Conservation (phyloP, 1,140 invertebrate genomes). For the Scaptomyza graminum region DNA sequence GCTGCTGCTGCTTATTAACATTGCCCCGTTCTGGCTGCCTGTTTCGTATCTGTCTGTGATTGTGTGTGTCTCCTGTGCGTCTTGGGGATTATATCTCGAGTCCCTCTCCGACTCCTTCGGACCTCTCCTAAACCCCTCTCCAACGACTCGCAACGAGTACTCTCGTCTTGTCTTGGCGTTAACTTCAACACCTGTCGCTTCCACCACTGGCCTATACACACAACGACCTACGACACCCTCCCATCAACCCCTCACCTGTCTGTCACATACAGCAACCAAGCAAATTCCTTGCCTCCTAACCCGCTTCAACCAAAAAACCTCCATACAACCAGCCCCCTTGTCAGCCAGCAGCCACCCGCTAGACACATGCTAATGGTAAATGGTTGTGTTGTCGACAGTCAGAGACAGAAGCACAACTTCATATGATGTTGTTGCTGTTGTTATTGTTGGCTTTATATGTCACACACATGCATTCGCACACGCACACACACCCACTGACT, state of each 20-base stretch:
- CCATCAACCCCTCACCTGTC: not conserved
- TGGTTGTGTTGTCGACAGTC: conserved; percentile 68
- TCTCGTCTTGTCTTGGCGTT: conserved; percentile 37
- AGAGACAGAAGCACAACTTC: conserved; percentile 45
- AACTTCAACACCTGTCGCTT: conserved; percentile 64
- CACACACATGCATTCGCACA: conserved; percentile 9
- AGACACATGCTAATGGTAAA: conserved; percentile 69
- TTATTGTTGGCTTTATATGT: conserved; percentile 8
- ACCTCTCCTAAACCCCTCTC: not conserved
- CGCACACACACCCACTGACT: not conserved
- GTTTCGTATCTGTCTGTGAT: not conserved
- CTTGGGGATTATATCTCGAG: conserved; percentile 63
- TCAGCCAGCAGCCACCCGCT: not conserved
- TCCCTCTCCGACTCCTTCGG: not conserved
- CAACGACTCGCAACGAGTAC: not conserved
- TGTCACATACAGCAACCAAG: conserved; percentile 1
- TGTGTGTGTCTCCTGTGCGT: conserved; percentile 29
- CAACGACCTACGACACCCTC: not conserved
- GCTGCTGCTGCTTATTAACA: conserved; percentile 69
- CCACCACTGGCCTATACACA: not conserved
- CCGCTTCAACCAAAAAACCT: not conserved
- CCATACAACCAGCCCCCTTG: not conserved
- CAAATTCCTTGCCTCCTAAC: too few relatives aligned
- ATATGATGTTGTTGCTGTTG: conserved; percentile 44
- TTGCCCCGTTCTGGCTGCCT: conserved; percentile 15